Percentiles rank a stretch among this genome's conserved stretches.
phyloP scores from a whole-genome alignment of 2,797 vertebrate genomes.

The Molossus alvarezi region DNA sequence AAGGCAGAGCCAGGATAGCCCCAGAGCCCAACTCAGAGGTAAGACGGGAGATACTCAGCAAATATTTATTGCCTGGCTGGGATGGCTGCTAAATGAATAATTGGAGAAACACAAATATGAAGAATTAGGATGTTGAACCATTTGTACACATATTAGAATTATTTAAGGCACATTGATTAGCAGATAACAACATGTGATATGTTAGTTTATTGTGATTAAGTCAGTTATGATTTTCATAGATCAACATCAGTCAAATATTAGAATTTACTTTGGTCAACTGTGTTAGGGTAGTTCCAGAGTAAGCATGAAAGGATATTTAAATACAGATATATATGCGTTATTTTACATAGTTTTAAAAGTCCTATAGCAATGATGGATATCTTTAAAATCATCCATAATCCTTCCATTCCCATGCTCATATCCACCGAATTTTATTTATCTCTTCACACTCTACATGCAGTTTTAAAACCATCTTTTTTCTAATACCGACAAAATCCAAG shows the following conservation, averaged over 20 bases:
- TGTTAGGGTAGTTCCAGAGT: background rate
- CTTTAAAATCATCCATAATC: slow-evolving; percentile 13
- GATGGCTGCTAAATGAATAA: background rate
- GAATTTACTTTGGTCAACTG: slow-evolving; percentile 19
- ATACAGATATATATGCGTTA: background rate
- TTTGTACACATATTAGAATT: background rate
- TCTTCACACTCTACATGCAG: background rate
- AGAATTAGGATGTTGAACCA: background rate
- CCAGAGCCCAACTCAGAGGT: background rate
- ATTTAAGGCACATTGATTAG: background rate
- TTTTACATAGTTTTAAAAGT: slow-evolving; percentile 21
- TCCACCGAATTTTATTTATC: background rate
- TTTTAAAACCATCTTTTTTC: slow-evolving; percentile 47
- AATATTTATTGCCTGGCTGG: background rate
- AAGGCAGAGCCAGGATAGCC: background rate
- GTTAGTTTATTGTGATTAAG: background rate
- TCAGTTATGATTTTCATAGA: background rate
- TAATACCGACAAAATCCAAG: slow-evolving; percentile 8
- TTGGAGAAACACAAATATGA: background rate
- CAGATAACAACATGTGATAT: background rate
- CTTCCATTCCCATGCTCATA: background rate
- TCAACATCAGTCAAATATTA: background rate
- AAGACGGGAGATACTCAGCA: background rate
- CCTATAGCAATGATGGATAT: background rate
- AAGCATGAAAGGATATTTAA: slow-evolving; percentile 34